These are phyloP conservation scores for Stenurella melanura DNA, from an alignment of 2,888 invertebrate species.

Conservation along the genomic window DNA sequence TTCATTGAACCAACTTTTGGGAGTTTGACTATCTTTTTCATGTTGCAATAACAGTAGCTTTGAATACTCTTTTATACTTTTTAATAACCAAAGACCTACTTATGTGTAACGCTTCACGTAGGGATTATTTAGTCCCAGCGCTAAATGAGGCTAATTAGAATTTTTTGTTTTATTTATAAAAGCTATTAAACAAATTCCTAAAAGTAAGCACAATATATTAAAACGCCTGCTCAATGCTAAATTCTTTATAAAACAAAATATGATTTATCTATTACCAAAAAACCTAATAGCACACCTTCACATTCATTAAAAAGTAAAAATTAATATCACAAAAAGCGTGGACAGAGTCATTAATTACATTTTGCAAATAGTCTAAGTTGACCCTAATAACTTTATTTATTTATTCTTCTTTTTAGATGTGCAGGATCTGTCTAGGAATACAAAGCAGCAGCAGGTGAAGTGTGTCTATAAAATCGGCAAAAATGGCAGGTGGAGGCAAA, in stretches of 20 bases:
- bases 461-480: conserved; percentile 30
- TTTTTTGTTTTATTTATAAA: too few species aligned
- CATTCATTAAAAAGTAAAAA: neutral
- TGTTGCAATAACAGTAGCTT: too few species aligned
- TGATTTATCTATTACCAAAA: neutral
- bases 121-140: too few species aligned
- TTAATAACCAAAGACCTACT: too few species aligned
- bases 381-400: conserved; percentile 29
- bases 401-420: neutral
- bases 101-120: too few species aligned
- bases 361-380: conserved; percentile 5
- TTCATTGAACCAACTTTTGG: too few species aligned
- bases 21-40: too few species aligned
- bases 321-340: conserved; percentile 21
- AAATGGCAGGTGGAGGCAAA: conserved; percentile 35
- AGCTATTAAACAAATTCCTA: too few species aligned
- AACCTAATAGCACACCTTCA: conserved; percentile 12
- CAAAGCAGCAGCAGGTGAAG: conserved; percentile 25
- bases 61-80: too few species aligned
- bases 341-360: conserved; percentile 25
- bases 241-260: neutral
- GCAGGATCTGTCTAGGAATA: conserved; percentile 20
- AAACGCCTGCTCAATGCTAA: too few species aligned
- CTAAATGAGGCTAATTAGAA: too few species aligned
- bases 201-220: too few species aligned